Evolutionary conservation across 2,797 vertebrate species (phyloP).

Genomic region (Protosalanx chinensis): DNA sequence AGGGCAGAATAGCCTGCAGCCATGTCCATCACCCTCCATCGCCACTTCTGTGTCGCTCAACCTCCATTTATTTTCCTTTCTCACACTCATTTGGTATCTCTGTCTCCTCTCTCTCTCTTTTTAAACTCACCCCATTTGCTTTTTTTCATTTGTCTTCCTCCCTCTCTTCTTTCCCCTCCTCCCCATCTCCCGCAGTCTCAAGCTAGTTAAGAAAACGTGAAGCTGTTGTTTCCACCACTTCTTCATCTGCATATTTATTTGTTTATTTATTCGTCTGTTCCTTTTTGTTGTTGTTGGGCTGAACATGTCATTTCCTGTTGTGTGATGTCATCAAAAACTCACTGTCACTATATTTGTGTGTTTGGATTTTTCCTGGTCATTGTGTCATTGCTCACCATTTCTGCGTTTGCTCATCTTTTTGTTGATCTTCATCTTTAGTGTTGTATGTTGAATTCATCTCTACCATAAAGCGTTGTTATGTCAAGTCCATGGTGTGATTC

Average conservation of each 20-base stretch:
- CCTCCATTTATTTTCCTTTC: background rate
- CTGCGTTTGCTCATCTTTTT: background rate
- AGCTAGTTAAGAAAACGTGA: background rate
- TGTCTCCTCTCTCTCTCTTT: no score
- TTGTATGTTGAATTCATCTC: no score
- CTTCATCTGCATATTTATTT: slow-evolving; percentile 22
- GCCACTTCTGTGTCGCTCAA: background rate
- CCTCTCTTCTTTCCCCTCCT: background rate
- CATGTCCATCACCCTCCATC: no score
- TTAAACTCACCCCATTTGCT: no score
- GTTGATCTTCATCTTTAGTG: background rate
- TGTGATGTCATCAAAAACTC: slow-evolving; percentile 63
- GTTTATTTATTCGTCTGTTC: slow-evolving; percentile 51
- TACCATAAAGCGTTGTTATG: no score
- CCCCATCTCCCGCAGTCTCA: no score
- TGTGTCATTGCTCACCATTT: slow-evolving; percentile 17
- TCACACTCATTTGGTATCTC: background rate
- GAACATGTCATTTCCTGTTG: slow-evolving; percentile 58
- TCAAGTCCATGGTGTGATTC: background rate
- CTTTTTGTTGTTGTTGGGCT: background rate
- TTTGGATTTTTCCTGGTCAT: slow-evolving; percentile 24
- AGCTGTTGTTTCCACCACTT: background rate
- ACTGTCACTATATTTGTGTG: slow-evolving; percentile 57
- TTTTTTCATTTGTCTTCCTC: no score
- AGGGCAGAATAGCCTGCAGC: background rate